phyloP scores from a whole-genome alignment of 2,797 vertebrate genomes.

The Delichon dasypus region DNA sequence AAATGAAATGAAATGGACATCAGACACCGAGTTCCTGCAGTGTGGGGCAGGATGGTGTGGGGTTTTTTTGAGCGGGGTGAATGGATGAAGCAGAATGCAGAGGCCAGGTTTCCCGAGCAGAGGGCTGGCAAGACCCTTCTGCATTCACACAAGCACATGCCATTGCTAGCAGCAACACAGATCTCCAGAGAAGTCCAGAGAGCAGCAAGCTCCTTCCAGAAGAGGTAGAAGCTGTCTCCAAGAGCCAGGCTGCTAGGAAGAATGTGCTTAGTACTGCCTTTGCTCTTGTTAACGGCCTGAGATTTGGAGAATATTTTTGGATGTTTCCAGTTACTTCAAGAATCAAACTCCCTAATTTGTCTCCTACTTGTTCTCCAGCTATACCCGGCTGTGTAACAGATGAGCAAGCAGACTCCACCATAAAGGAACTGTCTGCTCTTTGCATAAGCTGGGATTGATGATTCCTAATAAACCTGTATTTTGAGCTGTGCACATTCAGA shows the following conservation, averaged over 20 bases:
- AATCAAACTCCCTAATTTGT: slow-evolving; percentile 32
- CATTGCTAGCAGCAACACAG: neutral
- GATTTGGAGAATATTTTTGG: neutral
- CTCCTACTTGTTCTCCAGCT: slow-evolving; percentile 17
- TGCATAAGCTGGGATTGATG: slow-evolving; percentile 31
- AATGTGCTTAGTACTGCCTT: neutral
- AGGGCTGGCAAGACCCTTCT: neutral
- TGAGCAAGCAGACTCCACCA: neutral
- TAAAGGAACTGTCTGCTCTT: slow-evolving; percentile 46
- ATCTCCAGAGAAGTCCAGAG: neutral
- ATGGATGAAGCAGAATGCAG: neutral
- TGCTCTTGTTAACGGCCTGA: neutral
- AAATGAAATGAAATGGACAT: neutral
- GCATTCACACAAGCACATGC: neutral
- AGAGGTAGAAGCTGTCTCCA: neutral
- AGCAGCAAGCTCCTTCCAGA: neutral
- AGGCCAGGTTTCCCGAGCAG: neutral
- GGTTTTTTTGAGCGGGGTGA: neutral
- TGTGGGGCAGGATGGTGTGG: fast-evolving
- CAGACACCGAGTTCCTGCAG: neutral
- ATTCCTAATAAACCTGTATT: slow-evolving; percentile 46
- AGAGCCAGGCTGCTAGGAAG: neutral
- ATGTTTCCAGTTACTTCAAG: neutral
- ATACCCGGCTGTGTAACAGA: slow-evolving; percentile 39
- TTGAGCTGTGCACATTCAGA: slow-evolving; percentile 7